A percentile compares a stretch with the other conserved stretches of the same genome.
These are phyloP conservation scores for Schrankia costaestrigalis DNA, from an alignment of 2,888 invertebrate genomes.

Conservation along the genomic window DNA sequence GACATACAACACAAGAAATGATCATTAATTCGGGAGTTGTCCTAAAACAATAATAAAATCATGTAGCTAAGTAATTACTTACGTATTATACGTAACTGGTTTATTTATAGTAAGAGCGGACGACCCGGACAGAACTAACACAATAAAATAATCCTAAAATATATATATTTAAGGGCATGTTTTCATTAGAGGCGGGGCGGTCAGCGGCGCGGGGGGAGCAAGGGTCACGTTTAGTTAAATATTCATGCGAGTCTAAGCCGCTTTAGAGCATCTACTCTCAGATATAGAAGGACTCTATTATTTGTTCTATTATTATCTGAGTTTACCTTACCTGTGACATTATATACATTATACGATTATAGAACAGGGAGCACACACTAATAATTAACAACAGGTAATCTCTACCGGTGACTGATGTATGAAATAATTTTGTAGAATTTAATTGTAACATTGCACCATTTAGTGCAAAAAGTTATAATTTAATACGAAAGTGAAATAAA, in stretches of 20 bases:
- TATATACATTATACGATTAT: too few species aligned
- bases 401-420: constrained; percentile 1
- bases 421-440: background rate
- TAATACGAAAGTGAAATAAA: background rate
- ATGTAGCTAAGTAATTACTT: too few species aligned
- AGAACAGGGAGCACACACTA: too few species aligned
- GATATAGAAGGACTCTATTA: constrained; percentile 13
- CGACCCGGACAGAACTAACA: too few species aligned
- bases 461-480: background rate
- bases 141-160: constrained; percentile 31
- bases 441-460: background rate
- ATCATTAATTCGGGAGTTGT: too few species aligned
- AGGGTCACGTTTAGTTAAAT: constrained; percentile 36
- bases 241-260: constrained; percentile 37
- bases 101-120: too few species aligned
- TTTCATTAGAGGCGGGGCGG: constrained; percentile 31
- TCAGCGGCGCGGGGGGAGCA: constrained; percentile 9
- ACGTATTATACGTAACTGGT: too few species aligned
- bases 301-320: constrained; percentile 19
- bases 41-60: too few species aligned
- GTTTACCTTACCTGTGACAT: constrained; percentile 6
- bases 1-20: too few species aligned
- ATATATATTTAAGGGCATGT: constrained; percentile 26
- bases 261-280: constrained; percentile 19
- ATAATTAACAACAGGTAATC: too few species aligned